A percentile compares a stretch with the other conserved stretches of the same genome.
These are phyloP conservation scores for Cheirogaleus major DNA, from an alignment of 2,797 vertebrate genomes.

Conservation along the genomic window DNA sequence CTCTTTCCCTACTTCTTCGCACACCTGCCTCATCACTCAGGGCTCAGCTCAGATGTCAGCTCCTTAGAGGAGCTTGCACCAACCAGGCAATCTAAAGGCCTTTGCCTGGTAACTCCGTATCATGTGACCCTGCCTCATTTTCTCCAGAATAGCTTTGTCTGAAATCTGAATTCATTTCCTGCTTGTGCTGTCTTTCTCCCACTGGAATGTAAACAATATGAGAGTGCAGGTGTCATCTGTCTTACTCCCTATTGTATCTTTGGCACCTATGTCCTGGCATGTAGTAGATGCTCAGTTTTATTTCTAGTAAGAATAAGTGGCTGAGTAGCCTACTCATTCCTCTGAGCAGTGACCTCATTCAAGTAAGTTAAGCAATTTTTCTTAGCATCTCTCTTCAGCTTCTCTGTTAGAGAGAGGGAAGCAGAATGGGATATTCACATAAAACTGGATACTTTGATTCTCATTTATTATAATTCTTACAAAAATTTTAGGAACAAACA, in stretches of 20 bases:
- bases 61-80: not conserved
- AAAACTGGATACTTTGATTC: not conserved
- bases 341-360: not conserved
- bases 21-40: not conserved
- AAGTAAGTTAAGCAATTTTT: not conserved
- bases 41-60: not conserved
- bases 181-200: not conserved
- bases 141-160: not conserved
- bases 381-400: not conserved
- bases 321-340: not conserved
- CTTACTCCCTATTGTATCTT: not conserved
- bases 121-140: not conserved
- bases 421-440: not conserved
- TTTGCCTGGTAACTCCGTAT: not conserved
- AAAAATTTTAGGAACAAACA: not conserved
- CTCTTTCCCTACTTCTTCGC: not conserved
- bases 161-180: not conserved
- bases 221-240: not conserved
- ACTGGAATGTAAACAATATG: not conserved
- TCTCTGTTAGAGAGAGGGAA: not conserved
- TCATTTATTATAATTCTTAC: not conserved
- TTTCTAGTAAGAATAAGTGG: conserved; percentile 8
- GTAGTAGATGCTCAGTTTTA: not conserved
- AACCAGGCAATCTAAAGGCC: not conserved
- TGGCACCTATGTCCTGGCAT: not conserved